Evolutionary conservation across 2,888 invertebrate species (phyloP), one percentile per base, ranked within the genome.

Genomic region (Ennomos quercinarius): DNA sequence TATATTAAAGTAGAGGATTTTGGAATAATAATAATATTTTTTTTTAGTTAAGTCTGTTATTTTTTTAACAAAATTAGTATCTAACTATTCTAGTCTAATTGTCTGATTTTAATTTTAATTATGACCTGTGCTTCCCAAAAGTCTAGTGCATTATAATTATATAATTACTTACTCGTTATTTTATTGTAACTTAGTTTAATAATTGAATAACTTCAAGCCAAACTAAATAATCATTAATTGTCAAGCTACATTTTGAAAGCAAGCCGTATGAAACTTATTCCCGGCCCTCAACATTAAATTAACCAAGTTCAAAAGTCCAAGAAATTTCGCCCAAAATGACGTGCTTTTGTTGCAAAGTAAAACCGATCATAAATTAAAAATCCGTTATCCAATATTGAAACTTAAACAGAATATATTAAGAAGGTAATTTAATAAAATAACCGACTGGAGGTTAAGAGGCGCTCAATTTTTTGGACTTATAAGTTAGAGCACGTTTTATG

Each of bases 301-400:
- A 72, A 69, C 73, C 72, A 83, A 84, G 78, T 83, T 79, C 68
- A 73, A 72, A 74, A 74, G 70, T 56, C 64, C 68, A 64, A 70
- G 72, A 75, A 78, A 81, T 78, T 81, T 83, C 72, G 73, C 67
- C 77, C 79, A 77, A 83, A 82, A 83, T 85, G 83, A 83, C 85
- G 83, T 80, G 77, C 76, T 81, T 84, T 83, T 78, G 81, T 83
- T 80, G 67, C 73, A 76, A 81, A 83, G 83, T 84, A 83, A 82
- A 83, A 81, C 79, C 80, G 78, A 84, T 85, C 81, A 81, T 86
- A 86, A 87, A 87, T 87, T 83, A 83, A 74, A 75, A 81, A 82
- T 80, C 74, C 74, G 78, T 76, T 75, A 80, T 78, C 80, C 81
- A 81, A 84, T 81, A 74, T 44, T 48, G 63, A 74, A 80, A 80